Base-by-base conservation (phyloP, 2,113 vertebrate genomes). In the Coptodon bakossiorum region DNA sequence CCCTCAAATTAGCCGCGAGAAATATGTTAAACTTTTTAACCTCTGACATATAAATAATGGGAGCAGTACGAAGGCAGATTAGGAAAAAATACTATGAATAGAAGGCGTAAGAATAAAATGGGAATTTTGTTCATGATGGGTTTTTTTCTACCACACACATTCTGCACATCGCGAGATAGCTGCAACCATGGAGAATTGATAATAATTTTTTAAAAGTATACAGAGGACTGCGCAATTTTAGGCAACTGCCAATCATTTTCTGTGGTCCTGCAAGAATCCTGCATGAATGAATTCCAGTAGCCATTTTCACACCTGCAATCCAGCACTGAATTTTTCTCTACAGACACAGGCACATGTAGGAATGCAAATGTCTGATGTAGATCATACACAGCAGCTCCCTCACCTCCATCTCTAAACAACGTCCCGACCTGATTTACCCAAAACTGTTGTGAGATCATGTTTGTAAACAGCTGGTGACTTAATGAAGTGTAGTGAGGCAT, bases 1-100 rank as follows among this genome's bases (percentile, higher is more conserved):
- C 91, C 90, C 94, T 95, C 66, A 93, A 94, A 95, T 95, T 96
- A 57, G 16, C 78, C 87, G 36, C 17, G 57, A 71, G 92, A 94
- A 93, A 91, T 80, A 88, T 88, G 89, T 85, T 87, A 48, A 54
- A 91, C 80, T 86, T 92, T 90, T 84, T 61, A 89, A 90, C 81
- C 86, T 84, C 48, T 89, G 59, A 82, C 57, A 5, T 66, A 80
- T 53, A 81, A 4, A 56, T 52, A 76, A 85, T 16, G 79, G 84
- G 34, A 8, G 40, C 29, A 79, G 79, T 29, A 29, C 16, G 31
- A 38, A n/a, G 29, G 88, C n/a, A 85, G 17, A n/a, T 43, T 8
- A 11, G 29, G 3, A 43, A 45, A 80, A 22, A 71, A 83, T 19
- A 61, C 24, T 86, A 90, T 86, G 61, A 92, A 89, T 17, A 19